A percentile compares a stretch with the other conserved stretches of the same genome.
phyloP scores from a whole-genome alignment of 2,113 vertebrate species.

The Centropristis striata region DNA sequence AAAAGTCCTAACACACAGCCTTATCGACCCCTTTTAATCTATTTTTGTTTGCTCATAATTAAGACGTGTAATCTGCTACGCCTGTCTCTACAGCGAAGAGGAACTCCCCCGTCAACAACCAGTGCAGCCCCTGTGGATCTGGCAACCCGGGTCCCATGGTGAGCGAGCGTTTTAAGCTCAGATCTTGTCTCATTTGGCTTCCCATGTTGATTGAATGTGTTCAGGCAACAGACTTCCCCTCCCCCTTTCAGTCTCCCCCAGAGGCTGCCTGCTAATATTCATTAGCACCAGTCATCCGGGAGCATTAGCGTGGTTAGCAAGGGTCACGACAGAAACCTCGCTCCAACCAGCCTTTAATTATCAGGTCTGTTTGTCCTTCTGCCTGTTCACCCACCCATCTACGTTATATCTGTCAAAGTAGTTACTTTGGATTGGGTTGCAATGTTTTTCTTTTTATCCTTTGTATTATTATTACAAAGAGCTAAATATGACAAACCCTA shows the following conservation, averaged over 20 bases:
- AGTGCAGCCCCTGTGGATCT: conserved; percentile 89
- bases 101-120: conserved; percentile 93
- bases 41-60: conserved; percentile 30
- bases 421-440: too few relatives aligned
- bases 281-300: conserved; percentile 59
- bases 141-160: conserved; percentile 87
- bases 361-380: conserved; percentile 24
- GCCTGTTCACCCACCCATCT: conserved; percentile 5
- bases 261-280: conserved; percentile 58
- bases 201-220: conserved; percentile 49
- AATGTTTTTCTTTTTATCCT: too few relatives aligned
- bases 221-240: conserved; percentile 31
- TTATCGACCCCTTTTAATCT: not conserved
- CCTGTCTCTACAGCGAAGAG: conserved; percentile 90
- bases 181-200: conserved; percentile 18
- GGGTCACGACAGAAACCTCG: conserved; percentile 39
- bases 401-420: too few relatives aligned
- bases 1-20: not conserved
- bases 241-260: conserved; percentile 14
- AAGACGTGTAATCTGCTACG: conserved; percentile 32
- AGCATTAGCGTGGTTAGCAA: conserved; percentile 48
- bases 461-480: too few relatives aligned
- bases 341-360: conserved; percentile 47
- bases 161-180: conserved; percentile 46
- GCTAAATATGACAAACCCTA: too few relatives aligned